Conservation (phyloP, 2,888 invertebrate genomes). For the Dicranocentrus wangi region DNA sequence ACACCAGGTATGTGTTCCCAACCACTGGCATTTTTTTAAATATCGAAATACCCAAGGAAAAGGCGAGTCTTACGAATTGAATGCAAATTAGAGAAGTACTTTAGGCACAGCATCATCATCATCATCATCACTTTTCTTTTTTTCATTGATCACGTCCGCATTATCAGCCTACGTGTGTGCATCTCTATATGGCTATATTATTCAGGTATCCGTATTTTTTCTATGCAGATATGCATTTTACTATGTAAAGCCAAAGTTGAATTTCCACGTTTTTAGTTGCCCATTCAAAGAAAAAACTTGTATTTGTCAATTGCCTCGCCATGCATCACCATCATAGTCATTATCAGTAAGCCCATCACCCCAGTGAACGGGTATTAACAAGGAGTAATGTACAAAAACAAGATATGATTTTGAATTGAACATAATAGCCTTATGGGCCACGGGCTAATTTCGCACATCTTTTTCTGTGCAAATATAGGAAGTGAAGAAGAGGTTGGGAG, state of each 20-base stretch:
- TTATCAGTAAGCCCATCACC: neutral
- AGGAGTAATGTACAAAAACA: neutral
- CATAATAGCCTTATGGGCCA: neutral
- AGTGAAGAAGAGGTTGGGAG: no score
- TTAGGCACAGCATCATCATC: neutral
- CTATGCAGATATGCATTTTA: neutral
- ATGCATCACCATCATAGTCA: neutral
- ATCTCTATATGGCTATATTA: constrained; percentile 3
- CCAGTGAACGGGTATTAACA: constrained; percentile 15
- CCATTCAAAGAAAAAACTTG: constrained; percentile 8
- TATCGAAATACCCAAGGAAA: constrained; percentile 6
- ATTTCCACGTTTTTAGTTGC: constrained; percentile 7
- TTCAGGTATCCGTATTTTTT: neutral
- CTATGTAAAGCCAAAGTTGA: constrained; percentile 21
- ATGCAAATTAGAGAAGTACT: constrained; percentile 5
- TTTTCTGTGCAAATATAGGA: neutral
- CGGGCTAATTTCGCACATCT: neutral
- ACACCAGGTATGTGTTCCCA: neutral
- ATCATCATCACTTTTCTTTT: constrained; percentile 8
- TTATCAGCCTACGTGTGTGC: neutral
- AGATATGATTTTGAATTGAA: neutral
- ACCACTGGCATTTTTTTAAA: constrained; percentile 4
- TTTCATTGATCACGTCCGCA: constrained; percentile 6
- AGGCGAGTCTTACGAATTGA: neutral
- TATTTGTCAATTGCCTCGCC: neutral